Evolutionary conservation across 2,888 invertebrate species (phyloP).

Genomic region (Tribolium freemani): DNA sequence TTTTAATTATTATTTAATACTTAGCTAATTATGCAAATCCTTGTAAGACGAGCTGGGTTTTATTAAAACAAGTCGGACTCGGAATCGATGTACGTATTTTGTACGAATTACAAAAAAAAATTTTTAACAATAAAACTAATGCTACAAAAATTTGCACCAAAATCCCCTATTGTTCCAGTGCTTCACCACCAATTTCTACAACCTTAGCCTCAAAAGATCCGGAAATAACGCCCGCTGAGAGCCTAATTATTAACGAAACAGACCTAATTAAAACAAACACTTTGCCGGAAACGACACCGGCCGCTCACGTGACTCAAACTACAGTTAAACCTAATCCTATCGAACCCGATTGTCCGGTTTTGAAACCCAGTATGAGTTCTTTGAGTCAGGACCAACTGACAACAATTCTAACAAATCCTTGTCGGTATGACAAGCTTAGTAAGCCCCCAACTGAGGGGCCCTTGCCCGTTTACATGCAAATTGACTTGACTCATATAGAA

Average conservation of each 20-base stretch:
- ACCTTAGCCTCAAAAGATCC: neutral
- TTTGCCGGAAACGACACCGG: neutral
- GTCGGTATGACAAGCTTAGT: slow-evolving; percentile 82
- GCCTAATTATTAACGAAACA: neutral
- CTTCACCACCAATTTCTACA: neutral
- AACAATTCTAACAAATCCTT: slow-evolving; percentile 78
- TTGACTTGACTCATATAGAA: slow-evolving; percentile 88
- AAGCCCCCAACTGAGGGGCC: slow-evolving; percentile 78
- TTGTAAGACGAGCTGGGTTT: too few relatives aligned
- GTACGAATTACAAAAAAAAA: too few relatives aligned
- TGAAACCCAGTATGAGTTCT: slow-evolving; percentile 64
- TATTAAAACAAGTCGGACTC: too few relatives aligned
- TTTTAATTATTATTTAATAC: too few relatives aligned
- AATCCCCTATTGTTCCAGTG: neutral
- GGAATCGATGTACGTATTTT: too few relatives aligned
- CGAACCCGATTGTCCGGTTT: slow-evolving; percentile 49
- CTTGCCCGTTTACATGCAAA: slow-evolving; percentile 80
- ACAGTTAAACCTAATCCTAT: neutral
- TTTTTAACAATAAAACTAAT: too few relatives aligned
- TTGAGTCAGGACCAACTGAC: slow-evolving; percentile 83
- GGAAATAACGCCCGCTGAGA: slow-evolving; percentile 1
- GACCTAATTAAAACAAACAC: neutral
- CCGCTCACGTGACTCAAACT: neutral
- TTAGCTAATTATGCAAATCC: too few relatives aligned
- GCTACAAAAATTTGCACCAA: too few relatives aligned